Conservation (phyloP, 2,113 vertebrate species). For the Galemys pyrenaicus region DNA sequence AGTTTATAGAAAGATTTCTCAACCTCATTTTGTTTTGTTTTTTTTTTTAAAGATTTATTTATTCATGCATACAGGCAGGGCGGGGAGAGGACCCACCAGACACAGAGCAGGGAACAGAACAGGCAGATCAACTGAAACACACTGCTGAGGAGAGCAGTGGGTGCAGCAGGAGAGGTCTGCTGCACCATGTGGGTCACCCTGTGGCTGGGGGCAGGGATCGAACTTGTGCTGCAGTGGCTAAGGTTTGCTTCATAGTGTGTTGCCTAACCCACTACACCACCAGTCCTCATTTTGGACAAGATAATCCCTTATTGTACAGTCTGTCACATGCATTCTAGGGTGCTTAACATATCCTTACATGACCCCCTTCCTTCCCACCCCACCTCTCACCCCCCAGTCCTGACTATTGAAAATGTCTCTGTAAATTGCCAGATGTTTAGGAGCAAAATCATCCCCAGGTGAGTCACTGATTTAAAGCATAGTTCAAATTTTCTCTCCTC, state of each 20-base stretch:
- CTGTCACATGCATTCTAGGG: background rate
- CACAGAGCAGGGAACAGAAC: too few relatives aligned
- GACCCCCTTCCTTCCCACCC: background rate
- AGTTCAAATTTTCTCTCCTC: background rate
- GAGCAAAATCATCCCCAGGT: background rate
- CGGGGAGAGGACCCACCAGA: too few relatives aligned
- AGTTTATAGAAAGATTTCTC: slow-evolving; percentile 23
- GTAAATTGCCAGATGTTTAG: slow-evolving; percentile 17
- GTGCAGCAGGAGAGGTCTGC: too few relatives aligned
- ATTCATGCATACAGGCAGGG: too few relatives aligned
- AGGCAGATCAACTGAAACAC: too few relatives aligned
- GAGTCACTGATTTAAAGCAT: background rate
- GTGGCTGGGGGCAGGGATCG: too few relatives aligned
- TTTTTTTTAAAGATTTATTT: too few relatives aligned
- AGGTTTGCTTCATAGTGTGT: too few relatives aligned
- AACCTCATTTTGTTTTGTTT: slow-evolving; percentile 55
- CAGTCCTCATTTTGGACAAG: slow-evolving; percentile 27
- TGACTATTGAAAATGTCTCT: background rate
- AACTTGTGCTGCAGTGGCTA: too few relatives aligned
- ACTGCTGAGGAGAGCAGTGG: too few relatives aligned
- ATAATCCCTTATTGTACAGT: background rate
- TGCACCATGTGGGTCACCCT: too few relatives aligned
- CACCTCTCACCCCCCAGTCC: background rate
- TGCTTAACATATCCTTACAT: background rate
- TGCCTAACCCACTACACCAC: too few relatives aligned